Evolutionary conservation across 2,888 invertebrate species (phyloP), one percentile per base, ranked within the genome.

Genomic region (Halictus quadricinctus): DNA sequence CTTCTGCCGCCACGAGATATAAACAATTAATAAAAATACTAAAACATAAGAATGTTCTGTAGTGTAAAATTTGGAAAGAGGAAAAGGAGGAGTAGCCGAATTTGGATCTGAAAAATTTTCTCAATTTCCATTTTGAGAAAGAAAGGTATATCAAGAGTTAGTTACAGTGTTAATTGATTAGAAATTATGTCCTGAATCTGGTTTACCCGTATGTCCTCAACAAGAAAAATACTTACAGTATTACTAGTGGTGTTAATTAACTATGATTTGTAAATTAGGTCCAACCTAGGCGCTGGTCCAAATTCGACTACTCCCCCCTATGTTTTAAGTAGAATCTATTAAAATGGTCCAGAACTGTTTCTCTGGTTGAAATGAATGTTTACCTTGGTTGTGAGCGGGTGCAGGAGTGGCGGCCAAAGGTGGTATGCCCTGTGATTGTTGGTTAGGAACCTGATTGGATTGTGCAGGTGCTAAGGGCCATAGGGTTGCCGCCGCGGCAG

Each of bases 381-480:
- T 88, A 94, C 94, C 94, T 93, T 94, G 94, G 87, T 89, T 94
- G 88, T 94, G 94, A 82, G 93, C 92, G 80, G 94, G 94, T 73
- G 93, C 92, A 87, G 94, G 94, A 88, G 94, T 93, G 76, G 94
- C 92, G 73, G 94, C 94, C 80, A 94, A 89, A 77, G 94, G 92
- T 86, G 94, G 94, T 81, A 94, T 94, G 64, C 91, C 92, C 86
- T 94, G 94, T 77, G 93, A 91, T 86, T 93, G 93, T 79, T 94
- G 94, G 86, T 87, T 92, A 82, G 92, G 88, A 78, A 92, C 80
- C 83, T 93, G 93, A 92, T 91, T 93, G 89, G 95, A 94, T 88
- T 95, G 95, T 72, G 93, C 93, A 91, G 94, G 94, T 88, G 94
- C 93, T 81, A 94, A 94, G 94, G 93, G 95, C 95, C 94, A 95